Percentiles rank a stretch among this genome's conserved stretches.
Evolutionary conservation across 2,888 invertebrate species (phyloP).

Genomic region (Hemistola chrysoprasaria): DNA sequence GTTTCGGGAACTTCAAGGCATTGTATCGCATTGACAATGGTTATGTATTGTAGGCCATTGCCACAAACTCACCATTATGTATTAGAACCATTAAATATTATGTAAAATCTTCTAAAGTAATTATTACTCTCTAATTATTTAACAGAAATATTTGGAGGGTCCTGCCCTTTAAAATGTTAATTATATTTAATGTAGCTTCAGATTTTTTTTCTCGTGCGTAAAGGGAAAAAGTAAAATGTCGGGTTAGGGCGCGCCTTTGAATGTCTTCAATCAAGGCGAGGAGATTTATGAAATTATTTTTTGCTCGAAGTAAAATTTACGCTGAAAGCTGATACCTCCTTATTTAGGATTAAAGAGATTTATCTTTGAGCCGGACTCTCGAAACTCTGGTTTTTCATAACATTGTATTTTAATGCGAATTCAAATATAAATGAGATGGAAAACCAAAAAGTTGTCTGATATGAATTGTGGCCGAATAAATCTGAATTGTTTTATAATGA

Average conservation of each 20-base stretch:
- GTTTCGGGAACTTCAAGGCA: too few species aligned
- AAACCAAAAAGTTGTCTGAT: too few species aligned
- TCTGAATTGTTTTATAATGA: too few species aligned
- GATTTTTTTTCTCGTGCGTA: constrained; percentile 7
- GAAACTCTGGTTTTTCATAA: constrained; percentile 3
- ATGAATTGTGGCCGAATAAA: too few species aligned
- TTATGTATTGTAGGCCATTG: too few species aligned
- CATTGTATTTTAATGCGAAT: too few species aligned
- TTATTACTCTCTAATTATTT: constrained; percentile 13
- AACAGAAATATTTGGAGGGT: constrained; percentile 10
- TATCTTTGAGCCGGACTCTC: constrained; percentile 9
- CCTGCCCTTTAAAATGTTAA: constrained; percentile 17
- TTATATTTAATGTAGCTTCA: constrained; percentile 15
- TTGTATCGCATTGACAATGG: too few species aligned
- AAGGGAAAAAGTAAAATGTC: constrained; percentile 2
- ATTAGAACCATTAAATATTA: too few species aligned
- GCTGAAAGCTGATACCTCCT: constrained; percentile 13
- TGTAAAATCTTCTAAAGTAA: background rate
- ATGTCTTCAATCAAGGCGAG: constrained; percentile 18
- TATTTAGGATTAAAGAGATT: constrained; percentile 18
- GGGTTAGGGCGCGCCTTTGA: constrained; percentile 6
- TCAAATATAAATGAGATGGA: too few species aligned
- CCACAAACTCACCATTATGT: too few species aligned
- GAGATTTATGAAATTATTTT: constrained; percentile 22
- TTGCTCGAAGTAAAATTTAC: constrained; percentile 12